Percentiles rank a stretch among this genome's conserved stretches.
Conservation (phyloP, 1,140 invertebrate genomes). For the Drosophila nigromelanica region DNA sequence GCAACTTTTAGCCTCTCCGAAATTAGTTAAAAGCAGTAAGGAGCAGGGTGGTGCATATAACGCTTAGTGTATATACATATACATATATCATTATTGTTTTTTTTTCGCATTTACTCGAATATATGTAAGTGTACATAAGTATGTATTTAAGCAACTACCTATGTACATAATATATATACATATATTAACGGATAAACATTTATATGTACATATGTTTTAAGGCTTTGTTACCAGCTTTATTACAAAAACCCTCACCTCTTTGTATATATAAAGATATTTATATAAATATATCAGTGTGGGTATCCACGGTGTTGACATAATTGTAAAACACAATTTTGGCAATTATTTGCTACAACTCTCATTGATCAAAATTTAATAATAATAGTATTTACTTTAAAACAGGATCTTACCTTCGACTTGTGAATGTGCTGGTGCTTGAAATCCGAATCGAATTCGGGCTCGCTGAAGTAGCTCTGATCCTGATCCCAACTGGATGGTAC, state of each 20-base stretch:
- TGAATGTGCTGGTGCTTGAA: slow-evolving; percentile 97
- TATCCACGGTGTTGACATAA: slow-evolving; percentile 39
- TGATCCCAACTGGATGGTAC: slow-evolving; percentile 83
- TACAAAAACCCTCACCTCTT: slow-evolving; percentile 3
- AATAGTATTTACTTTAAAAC: not conserved
- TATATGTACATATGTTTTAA: slow-evolving; percentile 1
- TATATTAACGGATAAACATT: not conserved
- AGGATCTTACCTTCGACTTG: slow-evolving; percentile 92
- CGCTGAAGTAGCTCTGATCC: slow-evolving; percentile 94
- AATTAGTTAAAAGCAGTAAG: not conserved
- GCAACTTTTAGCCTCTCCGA: slow-evolving; percentile 86
- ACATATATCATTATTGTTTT: slow-evolving; percentile 10
- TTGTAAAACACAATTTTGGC: not conserved
- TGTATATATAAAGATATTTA: slow-evolving; percentile 30
- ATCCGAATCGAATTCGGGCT: slow-evolving; percentile 96
- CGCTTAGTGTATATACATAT: slow-evolving; percentile 23
- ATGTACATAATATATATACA: slow-evolving; percentile 14
- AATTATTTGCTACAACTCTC: not conserved
- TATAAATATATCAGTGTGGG: slow-evolving; percentile 31
- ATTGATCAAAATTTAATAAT: too few species aligned
- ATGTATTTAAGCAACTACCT: not conserved
- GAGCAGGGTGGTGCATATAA: slow-evolving; percentile 8
- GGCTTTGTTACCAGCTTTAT: not conserved
- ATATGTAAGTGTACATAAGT: slow-evolving; percentile 8
- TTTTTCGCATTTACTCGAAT: slow-evolving; percentile 21